Conservation (phyloP, 2,888 invertebrate species). For the Archips crataeganus region DNA sequence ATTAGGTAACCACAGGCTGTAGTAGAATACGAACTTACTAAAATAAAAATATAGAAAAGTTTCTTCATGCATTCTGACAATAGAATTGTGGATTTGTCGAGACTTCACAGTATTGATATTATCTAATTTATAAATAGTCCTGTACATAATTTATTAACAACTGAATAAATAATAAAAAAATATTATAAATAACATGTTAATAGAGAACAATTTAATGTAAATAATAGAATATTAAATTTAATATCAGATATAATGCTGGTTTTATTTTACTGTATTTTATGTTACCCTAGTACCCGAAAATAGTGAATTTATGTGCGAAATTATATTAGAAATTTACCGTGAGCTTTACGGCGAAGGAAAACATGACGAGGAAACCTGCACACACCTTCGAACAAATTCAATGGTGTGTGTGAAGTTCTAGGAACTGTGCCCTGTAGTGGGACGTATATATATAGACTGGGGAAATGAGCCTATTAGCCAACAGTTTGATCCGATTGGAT, state of each 20-base stretch:
- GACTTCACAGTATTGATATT: conserved; percentile 84
- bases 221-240: conserved; percentile 86
- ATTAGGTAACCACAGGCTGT: conserved; percentile 36
- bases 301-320: too few species aligned
- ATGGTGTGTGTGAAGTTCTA: too few species aligned
- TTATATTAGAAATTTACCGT: too few species aligned
- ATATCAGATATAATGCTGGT: conserved; percentile 79
- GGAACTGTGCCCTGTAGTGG: too few species aligned
- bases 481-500: too few species aligned
- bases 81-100: conserved; percentile 67
- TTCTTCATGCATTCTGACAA: conserved; percentile 55
- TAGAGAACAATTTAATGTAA: conserved; percentile 86
- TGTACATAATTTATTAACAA: conserved; percentile 86
- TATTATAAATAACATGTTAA: conserved; percentile 85
- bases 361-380: too few species aligned
- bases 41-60: conserved; percentile 9
- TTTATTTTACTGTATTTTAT: conserved; percentile 58
- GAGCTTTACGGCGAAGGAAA: too few species aligned
- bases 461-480: too few species aligned
- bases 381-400: too few species aligned
- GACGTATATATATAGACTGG: too few species aligned
- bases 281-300: not conserved
- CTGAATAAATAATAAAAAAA: conserved; percentile 76
- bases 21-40: conserved; percentile 34
- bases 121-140: conserved; percentile 84